Base-by-base conservation (phyloP, 2,888 invertebrate species). In the Pinctada fucata region DNA sequence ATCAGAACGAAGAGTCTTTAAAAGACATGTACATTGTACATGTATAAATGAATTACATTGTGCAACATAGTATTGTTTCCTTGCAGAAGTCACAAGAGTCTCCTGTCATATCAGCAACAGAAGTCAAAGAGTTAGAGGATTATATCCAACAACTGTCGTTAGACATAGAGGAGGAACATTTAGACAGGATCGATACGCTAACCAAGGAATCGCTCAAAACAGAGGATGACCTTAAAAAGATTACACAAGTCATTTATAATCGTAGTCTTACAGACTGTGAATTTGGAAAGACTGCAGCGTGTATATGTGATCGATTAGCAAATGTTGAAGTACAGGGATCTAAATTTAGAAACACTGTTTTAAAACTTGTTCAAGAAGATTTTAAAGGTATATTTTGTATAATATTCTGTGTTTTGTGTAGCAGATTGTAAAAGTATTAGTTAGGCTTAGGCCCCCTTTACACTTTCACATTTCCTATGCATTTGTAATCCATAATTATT, bases 331-430 rank as follows among this genome's bases (percentile, higher is more conserved):
- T 79, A 5, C 86, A 87, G 31, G 88, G 87, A 47, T 80, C 84
- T 10, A 87, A 87, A 71, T 89, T 88, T 75, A 84, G 90, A 65
- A 86, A 85, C 45, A 80, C 83, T 73, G 70, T 90, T 13, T 78
- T 90, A 45, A 78, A 83, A n/a, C 75, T 88, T 6, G 83, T 90
- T 31, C 90, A 90, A 65, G 78, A 76, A n/a, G 89, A 90, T 82
- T 90, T 87, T 81, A 88, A 87, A 86, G 86, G 90, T 90, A 84
- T 8, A 52, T 13, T 49, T n/a, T 67, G 3, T 13, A 67, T n/a
- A 67, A 31, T 31, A 31, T 31, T 31, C 31, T 31, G 31, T 31
- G 31, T 31, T 31, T 31, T 31, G 31, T 31, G 31, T 31, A 31
- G 31, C 31, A 31, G 0, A 31, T 31, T 31, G 31, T 31, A 31